phyloP scores from a whole-genome alignment of 2,113 vertebrate genomes.

The Myrmecobius fasciatus region DNA sequence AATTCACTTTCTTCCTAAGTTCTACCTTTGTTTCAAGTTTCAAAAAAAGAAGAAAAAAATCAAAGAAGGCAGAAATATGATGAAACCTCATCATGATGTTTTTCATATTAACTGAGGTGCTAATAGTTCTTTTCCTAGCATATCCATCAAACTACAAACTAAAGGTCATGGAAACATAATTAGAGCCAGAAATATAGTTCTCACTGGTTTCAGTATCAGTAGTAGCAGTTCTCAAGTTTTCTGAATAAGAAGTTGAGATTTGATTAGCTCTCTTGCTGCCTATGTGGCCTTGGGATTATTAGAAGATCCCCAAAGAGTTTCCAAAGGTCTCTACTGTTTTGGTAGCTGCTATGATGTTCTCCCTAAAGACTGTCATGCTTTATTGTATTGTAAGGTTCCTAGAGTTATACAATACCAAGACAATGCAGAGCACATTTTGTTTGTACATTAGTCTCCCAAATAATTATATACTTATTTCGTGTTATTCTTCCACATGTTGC shows the following conservation, averaged over 20 bases:
- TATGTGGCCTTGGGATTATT: neutral
- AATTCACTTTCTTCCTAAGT: constrained; percentile 5
- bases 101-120: neutral
- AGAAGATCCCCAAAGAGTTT: neutral
- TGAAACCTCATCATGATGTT: neutral
- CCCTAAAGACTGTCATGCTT: neutral
- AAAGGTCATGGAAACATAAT: neutral
- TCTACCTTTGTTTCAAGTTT: constrained; percentile 18
- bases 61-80: neutral
- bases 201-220: neutral
- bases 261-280: neutral
- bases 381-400: neutral
- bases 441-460: neutral
- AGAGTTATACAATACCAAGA: neutral
- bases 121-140: neutral
- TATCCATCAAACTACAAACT: neutral
- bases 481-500: neutral
- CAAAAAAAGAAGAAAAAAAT: neutral
- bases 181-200: neutral
- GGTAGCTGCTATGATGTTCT: neutral
- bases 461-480: neutral
- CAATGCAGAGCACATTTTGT: neutral
- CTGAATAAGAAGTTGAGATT: neutral
- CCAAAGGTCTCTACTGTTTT: neutral
- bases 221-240: neutral